phyloP scores from a whole-genome alignment of 2,113 vertebrate genomes.

The Plecturocebus donacophilus region DNA sequence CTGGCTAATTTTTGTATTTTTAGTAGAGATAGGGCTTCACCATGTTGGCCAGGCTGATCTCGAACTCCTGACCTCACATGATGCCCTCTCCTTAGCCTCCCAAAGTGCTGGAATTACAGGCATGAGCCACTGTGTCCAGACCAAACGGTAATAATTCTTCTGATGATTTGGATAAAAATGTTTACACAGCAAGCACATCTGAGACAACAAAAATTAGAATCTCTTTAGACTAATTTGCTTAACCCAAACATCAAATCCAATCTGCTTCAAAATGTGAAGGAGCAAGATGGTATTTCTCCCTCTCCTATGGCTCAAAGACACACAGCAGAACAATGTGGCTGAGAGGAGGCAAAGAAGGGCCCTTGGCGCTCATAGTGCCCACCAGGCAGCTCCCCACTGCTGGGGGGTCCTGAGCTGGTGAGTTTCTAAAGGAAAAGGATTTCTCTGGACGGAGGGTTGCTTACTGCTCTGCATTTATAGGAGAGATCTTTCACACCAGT shows the following conservation, averaged over 20 bases:
- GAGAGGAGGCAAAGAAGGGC: neutral
- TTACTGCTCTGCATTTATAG: constrained; percentile 65
- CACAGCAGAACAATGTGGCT: constrained; percentile 13
- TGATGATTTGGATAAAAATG: constrained; percentile 40
- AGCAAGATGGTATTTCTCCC: constrained; percentile 33
- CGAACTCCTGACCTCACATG: no score
- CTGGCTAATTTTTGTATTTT: no score
- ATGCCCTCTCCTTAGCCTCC: no score
- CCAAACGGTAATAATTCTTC: constrained; percentile 28
- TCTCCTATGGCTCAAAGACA: constrained; percentile 6
- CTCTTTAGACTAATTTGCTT: constrained; percentile 67
- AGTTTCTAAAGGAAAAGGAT: constrained; percentile 69
- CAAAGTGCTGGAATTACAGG: no score
- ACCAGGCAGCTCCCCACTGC: constrained; percentile 38
- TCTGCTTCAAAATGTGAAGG: constrained; percentile 46
- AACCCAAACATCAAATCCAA: constrained; percentile 43
- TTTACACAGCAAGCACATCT: constrained; percentile 34
- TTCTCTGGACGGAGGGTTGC: constrained; percentile 68
- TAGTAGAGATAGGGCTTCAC: no score
- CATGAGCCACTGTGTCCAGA: no score
- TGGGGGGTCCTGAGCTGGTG: constrained; percentile 39
- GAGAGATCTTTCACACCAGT: constrained; percentile 67
- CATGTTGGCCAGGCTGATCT: no score
- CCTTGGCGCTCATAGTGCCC: constrained; percentile 49
- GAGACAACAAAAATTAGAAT: neutral